Evolutionary conservation across 2,797 vertebrate species (phyloP).

Genomic region (Chaenodraco wilsoni): DNA sequence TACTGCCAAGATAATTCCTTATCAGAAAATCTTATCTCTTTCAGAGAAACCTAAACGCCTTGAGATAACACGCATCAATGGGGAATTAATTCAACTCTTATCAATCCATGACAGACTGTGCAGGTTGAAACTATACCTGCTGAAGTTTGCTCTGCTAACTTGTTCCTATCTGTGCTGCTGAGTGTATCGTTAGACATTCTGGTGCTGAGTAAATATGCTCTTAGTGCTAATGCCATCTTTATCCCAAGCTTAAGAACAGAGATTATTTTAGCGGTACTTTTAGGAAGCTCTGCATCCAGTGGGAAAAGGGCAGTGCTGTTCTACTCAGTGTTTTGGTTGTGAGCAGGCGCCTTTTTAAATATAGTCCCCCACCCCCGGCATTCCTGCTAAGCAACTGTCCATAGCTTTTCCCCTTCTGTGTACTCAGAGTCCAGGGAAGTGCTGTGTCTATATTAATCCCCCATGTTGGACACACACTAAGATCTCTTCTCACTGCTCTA

Average conservation of each 20-base stretch:
- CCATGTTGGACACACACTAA: constrained; percentile 61
- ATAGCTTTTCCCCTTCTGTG: constrained; percentile 69
- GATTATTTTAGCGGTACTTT: constrained; percentile 56
- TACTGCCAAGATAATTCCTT: constrained; percentile 21
- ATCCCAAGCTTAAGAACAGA: constrained; percentile 57
- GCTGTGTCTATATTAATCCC: constrained; percentile 77
- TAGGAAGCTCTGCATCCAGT: constrained; percentile 57
- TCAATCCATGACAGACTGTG: neutral
- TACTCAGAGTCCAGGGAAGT: constrained; percentile 65
- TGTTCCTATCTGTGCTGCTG: neutral
- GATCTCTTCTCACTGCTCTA: constrained; percentile 47
- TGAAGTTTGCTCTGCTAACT: constrained; percentile 3
- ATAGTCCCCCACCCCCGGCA: constrained; percentile 76
- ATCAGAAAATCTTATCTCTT: constrained; percentile 30
- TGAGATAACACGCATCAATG: constrained; percentile 44
- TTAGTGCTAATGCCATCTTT: constrained; percentile 49
- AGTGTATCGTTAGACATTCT: constrained; percentile 47
- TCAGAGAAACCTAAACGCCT: constrained; percentile 15
- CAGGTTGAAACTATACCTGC: constrained; percentile 16
- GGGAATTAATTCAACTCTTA: constrained; percentile 31
- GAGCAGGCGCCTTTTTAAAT: constrained; percentile 80
- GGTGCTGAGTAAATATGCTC: constrained; percentile 44
- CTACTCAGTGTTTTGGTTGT: constrained; percentile 74
- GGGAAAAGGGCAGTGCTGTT: constrained; percentile 67
- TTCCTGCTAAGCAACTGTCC: constrained; percentile 81